A percentile compares a stretch with the other conserved stretches of the same genome.
Evolutionary conservation across 2,888 invertebrate species (phyloP).

Genomic region (Neoaliturus tenellus): DNA sequence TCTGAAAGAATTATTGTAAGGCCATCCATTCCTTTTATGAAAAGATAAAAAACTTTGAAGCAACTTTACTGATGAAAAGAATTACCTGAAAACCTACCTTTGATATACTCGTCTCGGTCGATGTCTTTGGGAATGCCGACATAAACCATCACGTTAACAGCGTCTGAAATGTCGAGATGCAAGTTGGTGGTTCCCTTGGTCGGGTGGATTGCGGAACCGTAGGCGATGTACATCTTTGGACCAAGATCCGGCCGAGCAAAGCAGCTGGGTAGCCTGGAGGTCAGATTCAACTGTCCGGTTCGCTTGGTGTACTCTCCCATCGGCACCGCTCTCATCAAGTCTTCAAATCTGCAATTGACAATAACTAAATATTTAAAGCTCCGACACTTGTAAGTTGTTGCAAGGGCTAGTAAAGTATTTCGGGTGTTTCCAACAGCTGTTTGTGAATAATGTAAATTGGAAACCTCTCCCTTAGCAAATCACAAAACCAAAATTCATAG

Average conservation of each 20-base stretch:
- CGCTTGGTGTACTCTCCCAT: constrained; percentile 93
- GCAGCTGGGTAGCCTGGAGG: constrained; percentile 92
- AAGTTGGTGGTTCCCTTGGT: constrained; percentile 96
- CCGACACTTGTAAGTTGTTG: too few relatives aligned
- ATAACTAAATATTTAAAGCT: too few relatives aligned
- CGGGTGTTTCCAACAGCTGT: too few relatives aligned
- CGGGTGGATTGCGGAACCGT: constrained; percentile 88
- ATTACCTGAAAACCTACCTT: constrained; percentile 75
- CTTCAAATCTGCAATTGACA: constrained; percentile 78
- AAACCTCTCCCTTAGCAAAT: too few relatives aligned
- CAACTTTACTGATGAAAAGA: too few relatives aligned
- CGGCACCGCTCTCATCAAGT: constrained; percentile 92
- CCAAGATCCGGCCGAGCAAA: constrained; percentile 96
- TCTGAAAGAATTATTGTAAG: too few relatives aligned
- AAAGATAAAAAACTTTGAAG: too few relatives aligned
- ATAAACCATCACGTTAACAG: constrained; percentile 97
- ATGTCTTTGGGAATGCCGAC: constrained; percentile 88
- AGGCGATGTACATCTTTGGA: constrained; percentile 98
- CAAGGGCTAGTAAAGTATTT: too few relatives aligned
- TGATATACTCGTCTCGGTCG: constrained; percentile 81
- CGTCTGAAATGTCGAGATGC: constrained; percentile 97
- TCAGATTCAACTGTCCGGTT: constrained; percentile 90
- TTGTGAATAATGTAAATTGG: too few relatives aligned
- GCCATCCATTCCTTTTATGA: too few relatives aligned
- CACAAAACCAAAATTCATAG: too few relatives aligned